These are phyloP conservation scores for Myiopsitta monachus DNA, from an alignment of 2,113 vertebrate genomes.

Conservation along the genomic window DNA sequence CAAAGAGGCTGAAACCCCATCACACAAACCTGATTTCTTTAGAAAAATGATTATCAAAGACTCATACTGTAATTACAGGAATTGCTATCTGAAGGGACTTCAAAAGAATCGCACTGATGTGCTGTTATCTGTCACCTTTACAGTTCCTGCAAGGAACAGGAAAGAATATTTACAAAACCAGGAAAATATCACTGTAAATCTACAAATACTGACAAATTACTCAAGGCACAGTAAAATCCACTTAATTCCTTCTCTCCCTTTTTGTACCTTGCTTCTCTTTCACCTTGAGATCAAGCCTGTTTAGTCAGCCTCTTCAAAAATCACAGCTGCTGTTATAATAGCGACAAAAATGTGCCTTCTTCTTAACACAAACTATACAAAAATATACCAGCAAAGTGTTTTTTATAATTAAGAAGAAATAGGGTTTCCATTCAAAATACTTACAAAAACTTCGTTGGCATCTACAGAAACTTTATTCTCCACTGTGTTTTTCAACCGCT, in stretches of 20 bases:
- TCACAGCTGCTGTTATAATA: neutral
- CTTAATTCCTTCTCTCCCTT: neutral
- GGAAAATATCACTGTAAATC: neutral
- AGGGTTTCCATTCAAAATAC: constrained; percentile 59
- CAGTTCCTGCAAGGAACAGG: neutral
- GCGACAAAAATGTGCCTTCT: neutral
- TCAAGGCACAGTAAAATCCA: neutral
- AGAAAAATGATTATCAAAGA: neutral
- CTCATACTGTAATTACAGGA: neutral
- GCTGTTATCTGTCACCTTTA: neutral
- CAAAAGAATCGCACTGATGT: neutral
- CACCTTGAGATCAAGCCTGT: neutral
- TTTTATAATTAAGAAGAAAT: neutral
- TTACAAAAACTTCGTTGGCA: constrained; percentile 86
- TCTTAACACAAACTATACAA: neutral
- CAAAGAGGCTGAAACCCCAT: neutral
- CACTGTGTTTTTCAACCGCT: constrained; percentile 74
- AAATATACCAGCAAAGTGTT: neutral
- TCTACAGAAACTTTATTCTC: constrained; percentile 77
- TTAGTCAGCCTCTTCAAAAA: neutral
- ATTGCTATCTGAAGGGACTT: neutral
- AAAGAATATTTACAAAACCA: neutral
- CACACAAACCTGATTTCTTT: neutral
- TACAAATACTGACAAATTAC: neutral
- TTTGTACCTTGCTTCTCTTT: neutral